These are phyloP conservation scores for Conger conger DNA, from an alignment of 2,113 vertebrate genomes.

Conservation along the genomic window DNA sequence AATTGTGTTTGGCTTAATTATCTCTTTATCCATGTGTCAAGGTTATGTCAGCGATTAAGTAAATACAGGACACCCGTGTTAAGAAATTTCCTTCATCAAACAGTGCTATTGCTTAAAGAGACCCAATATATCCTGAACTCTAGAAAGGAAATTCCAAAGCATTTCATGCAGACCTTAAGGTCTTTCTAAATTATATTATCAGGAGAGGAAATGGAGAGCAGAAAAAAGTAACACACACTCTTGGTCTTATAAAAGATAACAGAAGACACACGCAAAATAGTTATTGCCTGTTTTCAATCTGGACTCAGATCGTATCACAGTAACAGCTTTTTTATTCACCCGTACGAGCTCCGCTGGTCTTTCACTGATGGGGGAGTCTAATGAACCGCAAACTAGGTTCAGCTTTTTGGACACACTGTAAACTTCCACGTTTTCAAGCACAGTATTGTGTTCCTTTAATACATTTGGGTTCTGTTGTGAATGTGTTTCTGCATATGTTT, in stretches of 20 bases:
- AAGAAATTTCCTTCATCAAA: slow-evolving; percentile 11
- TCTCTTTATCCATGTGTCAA: background rate
- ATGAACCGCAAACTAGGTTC: background rate
- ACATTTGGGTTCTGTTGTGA: background rate
- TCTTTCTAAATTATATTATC: slow-evolving; percentile 27
- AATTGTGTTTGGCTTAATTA: background rate
- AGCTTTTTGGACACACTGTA: background rate
- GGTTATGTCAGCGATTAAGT: background rate
- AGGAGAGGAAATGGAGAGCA: slow-evolving; percentile 26
- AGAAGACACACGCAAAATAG: slow-evolving; percentile 8
- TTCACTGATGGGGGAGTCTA: background rate
- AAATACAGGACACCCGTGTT: background rate
- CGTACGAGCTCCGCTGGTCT: background rate
- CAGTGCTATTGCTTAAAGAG: background rate
- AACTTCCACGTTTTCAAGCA: background rate
- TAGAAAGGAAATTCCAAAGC: background rate
- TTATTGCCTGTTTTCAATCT: slow-evolving; percentile 36
- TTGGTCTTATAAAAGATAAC: slow-evolving; percentile 25
- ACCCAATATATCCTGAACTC: background rate
- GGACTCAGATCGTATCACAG: slow-evolving; percentile 25
- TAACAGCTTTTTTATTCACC: slow-evolving; percentile 27
- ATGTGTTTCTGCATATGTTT: background rate
- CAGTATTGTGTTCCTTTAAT: background rate
- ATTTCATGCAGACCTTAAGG: background rate
- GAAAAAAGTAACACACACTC: slow-evolving; percentile 12